Evolutionary conservation across 2,113 vertebrate genomes (phyloP).

Genomic region (Boleophthalmus pectinirostris): DNA sequence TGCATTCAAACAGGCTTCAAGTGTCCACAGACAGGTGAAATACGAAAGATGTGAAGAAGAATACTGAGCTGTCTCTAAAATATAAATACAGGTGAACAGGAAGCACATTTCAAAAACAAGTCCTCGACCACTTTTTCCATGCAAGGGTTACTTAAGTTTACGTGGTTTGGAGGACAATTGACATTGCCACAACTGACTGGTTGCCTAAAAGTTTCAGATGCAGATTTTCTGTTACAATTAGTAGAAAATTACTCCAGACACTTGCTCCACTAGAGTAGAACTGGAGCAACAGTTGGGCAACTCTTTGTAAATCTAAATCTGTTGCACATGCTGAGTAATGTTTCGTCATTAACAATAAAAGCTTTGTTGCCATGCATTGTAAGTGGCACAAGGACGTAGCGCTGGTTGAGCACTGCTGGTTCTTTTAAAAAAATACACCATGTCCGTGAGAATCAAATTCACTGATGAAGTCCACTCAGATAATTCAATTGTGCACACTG

Average conservation of each 20-base stretch:
- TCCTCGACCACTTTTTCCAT: not conserved
- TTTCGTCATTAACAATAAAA: conserved; percentile 41
- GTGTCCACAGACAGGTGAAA: not conserved
- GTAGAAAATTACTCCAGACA: conserved; percentile 25
- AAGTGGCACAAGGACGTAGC: conserved; percentile 39
- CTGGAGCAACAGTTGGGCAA: conserved; percentile 14
- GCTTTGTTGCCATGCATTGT: conserved; percentile 40
- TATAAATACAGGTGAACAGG: not conserved
- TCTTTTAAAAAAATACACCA: conserved; percentile 7
- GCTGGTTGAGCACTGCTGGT: conserved; percentile 14
- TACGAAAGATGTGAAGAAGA: conserved; percentile 2
- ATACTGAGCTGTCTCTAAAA: not conserved
- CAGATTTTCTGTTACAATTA: not conserved
- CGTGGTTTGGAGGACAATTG: not conserved
- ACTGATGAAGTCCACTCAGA: not conserved
- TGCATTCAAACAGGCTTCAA: conserved; percentile 26
- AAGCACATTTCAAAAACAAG: not conserved
- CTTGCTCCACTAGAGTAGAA: conserved; percentile 15
- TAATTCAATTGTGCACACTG: not conserved
- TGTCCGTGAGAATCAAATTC: conserved; percentile 3
- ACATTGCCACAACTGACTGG: not conserved
- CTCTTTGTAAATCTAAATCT: conserved; percentile 49
- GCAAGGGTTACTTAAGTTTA: not conserved
- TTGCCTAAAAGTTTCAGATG: not conserved
- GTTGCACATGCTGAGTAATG: conserved; percentile 45